Evolutionary conservation across 1,140 invertebrate species (phyloP).

Genomic region (Rhopalosiphum maidis): DNA sequence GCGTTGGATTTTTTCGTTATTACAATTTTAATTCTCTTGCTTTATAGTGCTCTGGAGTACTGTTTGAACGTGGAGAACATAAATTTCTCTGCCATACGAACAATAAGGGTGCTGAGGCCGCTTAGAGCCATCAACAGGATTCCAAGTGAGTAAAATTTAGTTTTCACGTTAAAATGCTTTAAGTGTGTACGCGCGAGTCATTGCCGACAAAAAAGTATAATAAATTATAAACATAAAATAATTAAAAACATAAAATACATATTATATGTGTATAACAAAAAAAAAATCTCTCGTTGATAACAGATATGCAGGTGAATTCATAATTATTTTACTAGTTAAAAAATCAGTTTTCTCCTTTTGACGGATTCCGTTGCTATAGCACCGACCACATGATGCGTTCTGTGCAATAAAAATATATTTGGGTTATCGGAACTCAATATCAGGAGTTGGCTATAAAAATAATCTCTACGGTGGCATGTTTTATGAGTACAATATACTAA

Average conservation of each 20-base stretch:
- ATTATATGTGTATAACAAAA: background rate
- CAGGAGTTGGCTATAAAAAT: background rate
- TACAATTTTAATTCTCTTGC: conserved; percentile 60
- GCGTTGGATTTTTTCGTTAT: background rate
- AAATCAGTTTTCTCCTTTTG: background rate
- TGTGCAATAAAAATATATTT: conserved; percentile 13
- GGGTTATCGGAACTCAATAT: background rate
- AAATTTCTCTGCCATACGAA: conserved; percentile 96
- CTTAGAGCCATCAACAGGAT: conserved; percentile 98
- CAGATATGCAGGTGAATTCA: background rate
- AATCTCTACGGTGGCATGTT: background rate
- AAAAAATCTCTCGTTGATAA: background rate
- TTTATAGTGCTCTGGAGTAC: conserved; percentile 89
- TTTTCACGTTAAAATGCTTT: background rate
- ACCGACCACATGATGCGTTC: background rate
- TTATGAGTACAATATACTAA: background rate
- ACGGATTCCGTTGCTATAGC: background rate
- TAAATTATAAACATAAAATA: background rate
- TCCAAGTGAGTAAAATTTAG: conserved; percentile 85
- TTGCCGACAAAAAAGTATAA: background rate
- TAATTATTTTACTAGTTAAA: background rate
- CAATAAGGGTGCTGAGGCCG: conserved; percentile 94
- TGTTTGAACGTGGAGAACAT: conserved; percentile 95
- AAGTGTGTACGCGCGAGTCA: background rate
- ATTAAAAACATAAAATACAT: background rate